These are phyloP conservation scores for Oscheius onirici DNA, from an alignment of 2,888 invertebrate species.

Conservation along the genomic window DNA sequence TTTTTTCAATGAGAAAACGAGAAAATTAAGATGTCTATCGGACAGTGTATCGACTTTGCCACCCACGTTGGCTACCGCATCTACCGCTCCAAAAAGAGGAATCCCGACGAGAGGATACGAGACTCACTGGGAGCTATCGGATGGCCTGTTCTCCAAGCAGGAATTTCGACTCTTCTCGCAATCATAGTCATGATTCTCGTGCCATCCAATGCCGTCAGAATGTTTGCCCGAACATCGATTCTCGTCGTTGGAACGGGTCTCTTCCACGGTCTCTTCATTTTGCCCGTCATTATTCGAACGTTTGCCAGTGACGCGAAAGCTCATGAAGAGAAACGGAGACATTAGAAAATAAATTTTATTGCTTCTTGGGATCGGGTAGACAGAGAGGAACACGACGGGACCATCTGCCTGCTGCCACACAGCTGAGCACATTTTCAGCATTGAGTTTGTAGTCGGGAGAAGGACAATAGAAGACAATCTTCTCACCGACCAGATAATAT, in stretches of 20 bases:
- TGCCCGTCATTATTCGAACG: slow-evolving; percentile 65
- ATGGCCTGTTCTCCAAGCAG: slow-evolving; percentile 71
- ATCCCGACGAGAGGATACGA: slow-evolving; percentile 54
- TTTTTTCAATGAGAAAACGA: no score
- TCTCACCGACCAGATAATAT: slow-evolving; percentile 66
- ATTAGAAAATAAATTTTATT: slow-evolving; percentile 6
- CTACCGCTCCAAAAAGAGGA: slow-evolving; percentile 51
- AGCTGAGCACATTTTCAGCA: slow-evolving; percentile 65
- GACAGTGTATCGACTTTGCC: slow-evolving; percentile 71
- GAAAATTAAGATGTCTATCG: slow-evolving; percentile 67
- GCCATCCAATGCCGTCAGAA: slow-evolving; percentile 68
- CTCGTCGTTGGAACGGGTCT: slow-evolving; percentile 69
- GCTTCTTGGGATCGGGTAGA: slow-evolving; percentile 37
- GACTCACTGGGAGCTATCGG: slow-evolving; percentile 70
- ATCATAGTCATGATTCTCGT: slow-evolving; percentile 67
- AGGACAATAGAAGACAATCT: slow-evolving; percentile 66
- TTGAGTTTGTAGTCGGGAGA: slow-evolving; percentile 56
- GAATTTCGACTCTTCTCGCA: slow-evolving; percentile 59
- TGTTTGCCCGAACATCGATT: slow-evolving; percentile 69
- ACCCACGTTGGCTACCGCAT: slow-evolving; percentile 71
- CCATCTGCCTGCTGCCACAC: slow-evolving; percentile 45
- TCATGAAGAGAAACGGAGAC: slow-evolving; percentile 22
- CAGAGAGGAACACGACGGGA: slow-evolving; percentile 50
- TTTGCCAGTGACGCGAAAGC: slow-evolving; percentile 42
- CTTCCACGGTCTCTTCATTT: slow-evolving; percentile 68